Evolutionary conservation across 2,888 invertebrate genomes (phyloP).

Genomic region (Chloroclysta siterata): DNA sequence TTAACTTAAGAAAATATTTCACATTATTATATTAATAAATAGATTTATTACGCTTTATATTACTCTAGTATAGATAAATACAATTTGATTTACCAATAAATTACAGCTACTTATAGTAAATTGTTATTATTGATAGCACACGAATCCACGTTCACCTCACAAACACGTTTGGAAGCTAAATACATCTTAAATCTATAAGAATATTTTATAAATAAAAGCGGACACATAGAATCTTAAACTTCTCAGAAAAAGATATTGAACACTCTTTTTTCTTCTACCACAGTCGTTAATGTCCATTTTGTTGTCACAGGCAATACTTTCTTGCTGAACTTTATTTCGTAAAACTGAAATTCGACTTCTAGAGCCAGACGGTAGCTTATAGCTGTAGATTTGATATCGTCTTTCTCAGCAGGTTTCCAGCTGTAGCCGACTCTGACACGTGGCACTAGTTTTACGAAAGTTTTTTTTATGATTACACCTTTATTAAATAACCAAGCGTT

Average conservation of each 20-base stretch:
- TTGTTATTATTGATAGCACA: constrained; percentile 60
- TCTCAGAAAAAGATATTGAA: constrained; percentile 36
- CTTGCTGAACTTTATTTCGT: constrained; percentile 9
- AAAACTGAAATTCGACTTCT: not conserved
- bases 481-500: no score
- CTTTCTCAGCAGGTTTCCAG: not conserved
- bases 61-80: constrained; percentile 25
- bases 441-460: not conserved
- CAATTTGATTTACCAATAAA: constrained; percentile 36
- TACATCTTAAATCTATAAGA: constrained; percentile 54
- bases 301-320: constrained; percentile 52
- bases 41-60: constrained; percentile 12
- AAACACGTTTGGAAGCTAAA: constrained; percentile 60
- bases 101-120: constrained; percentile 35
- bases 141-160: constrained; percentile 54
- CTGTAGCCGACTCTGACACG: not conserved
- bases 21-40: constrained; percentile 21
- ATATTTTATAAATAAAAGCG: constrained; percentile 36
- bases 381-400: no score
- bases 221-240: constrained; percentile 37
- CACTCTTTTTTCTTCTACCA: constrained; percentile 38
- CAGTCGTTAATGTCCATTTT: constrained; percentile 45
- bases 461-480: no score
- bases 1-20: constrained; percentile 22
- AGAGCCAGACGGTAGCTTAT: not conserved